Base-by-base conservation (phyloP, 2,888 invertebrate genomes). In the Sylvicola fuscatus region DNA sequence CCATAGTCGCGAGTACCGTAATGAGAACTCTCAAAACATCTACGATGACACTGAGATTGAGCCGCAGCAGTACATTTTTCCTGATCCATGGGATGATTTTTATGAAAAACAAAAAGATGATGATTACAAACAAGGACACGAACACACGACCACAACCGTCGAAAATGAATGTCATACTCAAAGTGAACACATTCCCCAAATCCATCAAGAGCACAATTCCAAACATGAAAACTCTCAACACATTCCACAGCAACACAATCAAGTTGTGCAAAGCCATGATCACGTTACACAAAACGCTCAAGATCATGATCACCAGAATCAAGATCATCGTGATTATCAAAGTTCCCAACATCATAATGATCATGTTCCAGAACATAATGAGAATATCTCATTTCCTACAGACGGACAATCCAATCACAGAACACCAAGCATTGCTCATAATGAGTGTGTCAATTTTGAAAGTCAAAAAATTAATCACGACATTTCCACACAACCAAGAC, bases 31-130 rank as follows among this genome's bases (percentile, higher is more conserved):
- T n/a, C n/a, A n/a, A 21, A 21, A 21, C 21, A 21, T 8, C 4
- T 21, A 6, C 21, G 21, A 21, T 6, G 21, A 21, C 5, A 21
- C 8, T 4, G 21, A 4, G 21, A 6, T 21, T 21, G 21, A 21
- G 21, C 21, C 21, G 8, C 21, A 21, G 21, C 21, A 4, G 8
- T 21, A 21, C 8, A 8, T 21, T 21, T 21, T 21, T 8, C 21
- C 14, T 57, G 81, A 83, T 64, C 82, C 81, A 37, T 83, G 83
- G 83, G 70, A 77, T 46, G 63, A 69, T 48, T 77, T 74, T 53
- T 62, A 64, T 53, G 65, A 64, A 44, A 56, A 63, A 62, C 61
- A 34, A 57, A 54, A 36, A 35, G 26, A 36, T 11, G 39, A 21
- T 8, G 21, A 21, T 8, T 6, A 21, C 8, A 8, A 21, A 21